Conservation (phyloP, 2,888 invertebrate species). For the Chironomus tentans region DNA sequence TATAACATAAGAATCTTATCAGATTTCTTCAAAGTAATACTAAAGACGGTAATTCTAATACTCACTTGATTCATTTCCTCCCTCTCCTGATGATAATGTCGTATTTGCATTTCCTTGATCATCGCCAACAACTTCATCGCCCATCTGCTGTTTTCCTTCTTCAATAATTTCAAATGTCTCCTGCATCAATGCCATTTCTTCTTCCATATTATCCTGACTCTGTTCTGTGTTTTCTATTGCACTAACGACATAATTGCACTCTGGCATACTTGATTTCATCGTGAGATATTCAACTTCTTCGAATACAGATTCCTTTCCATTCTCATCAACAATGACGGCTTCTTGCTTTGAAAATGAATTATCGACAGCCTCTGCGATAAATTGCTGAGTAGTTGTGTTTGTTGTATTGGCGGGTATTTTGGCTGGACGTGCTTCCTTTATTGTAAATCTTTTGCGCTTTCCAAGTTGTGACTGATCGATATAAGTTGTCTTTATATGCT, state of each 20-base stretch:
- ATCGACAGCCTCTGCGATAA: constrained; percentile 18
- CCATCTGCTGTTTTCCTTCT: constrained; percentile 16
- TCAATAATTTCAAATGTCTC: constrained; percentile 24
- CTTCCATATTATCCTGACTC: constrained; percentile 17
- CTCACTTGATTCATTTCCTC: constrained; percentile 6
- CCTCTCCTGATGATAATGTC: background rate
- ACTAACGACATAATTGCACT: constrained; percentile 19
- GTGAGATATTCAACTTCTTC: constrained; percentile 26
- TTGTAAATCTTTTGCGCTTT: constrained; percentile 19
- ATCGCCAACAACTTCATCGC: constrained; percentile 2
- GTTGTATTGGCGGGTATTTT: constrained; percentile 8
- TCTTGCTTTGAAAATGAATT: constrained; percentile 10
- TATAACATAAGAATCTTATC: constrained; percentile 18
- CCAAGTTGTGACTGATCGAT: constrained; percentile 11
- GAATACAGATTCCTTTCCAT: constrained; percentile 24
- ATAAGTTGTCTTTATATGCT: constrained; percentile 6
- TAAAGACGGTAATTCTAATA: no score
- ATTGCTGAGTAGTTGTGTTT: constrained; percentile 7
- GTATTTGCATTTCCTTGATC: background rate
- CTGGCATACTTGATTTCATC: constrained; percentile 21
- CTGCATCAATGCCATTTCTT: constrained; percentile 18
- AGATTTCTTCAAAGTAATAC: background rate
- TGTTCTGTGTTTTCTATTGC: constrained; percentile 21
- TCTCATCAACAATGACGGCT: constrained; percentile 13
- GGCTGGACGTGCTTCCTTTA: constrained; percentile 17